Evolutionary conservation across 2,888 invertebrate species (phyloP), one percentile per base, ranked within the genome.

Genomic region (Hydrotaea diabolus): DNA sequence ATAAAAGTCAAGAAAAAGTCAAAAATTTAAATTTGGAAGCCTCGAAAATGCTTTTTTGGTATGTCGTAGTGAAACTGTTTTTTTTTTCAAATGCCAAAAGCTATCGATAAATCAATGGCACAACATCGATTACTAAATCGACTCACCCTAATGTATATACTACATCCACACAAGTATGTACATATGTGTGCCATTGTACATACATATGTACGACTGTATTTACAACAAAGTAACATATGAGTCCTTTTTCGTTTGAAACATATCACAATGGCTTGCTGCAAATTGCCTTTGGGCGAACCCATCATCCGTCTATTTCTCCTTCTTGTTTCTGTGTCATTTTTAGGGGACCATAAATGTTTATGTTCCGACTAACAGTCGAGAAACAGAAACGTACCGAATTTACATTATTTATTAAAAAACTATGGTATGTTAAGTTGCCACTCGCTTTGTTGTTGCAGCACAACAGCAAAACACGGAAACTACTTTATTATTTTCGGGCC

Each of bases 351-450:
- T 69, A 69, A 69, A 69, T 69, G 69, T 69, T 69, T 69, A 69
- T 69, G 59, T 57, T 74, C 36, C 31, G 31, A 21, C 53, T 57
- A 55, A 57, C 26, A 73, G 49, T 26, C 5, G 49, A 23, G 26
- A 23, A 59, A 64, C 72, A 17, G 59, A 53, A 62, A 77, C 31
- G 19, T 43, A 73, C 71, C 19, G 39, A 69, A 77, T 73, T 79
- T 72, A 26, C 62, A 76, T 64, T 72, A 76, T 79, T 83, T 83
- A 83, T 76, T 76, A 76, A 7, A 31, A 59, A 69, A 13, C 64
- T 17, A 73, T 57, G 49, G 46, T 49, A 66, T 17, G 31, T 66
- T 66, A 57, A 74, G 57, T 31, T 75, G 71, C 74, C 71, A 15
- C 43, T 46, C 39, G 31, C 75, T 49, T 43, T 19, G 11, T 5